Evolutionary conservation across 2,797 vertebrate genomes (phyloP), one percentile per base, ranked within the genome.

Genomic region (Brachymystax lenok): DNA sequence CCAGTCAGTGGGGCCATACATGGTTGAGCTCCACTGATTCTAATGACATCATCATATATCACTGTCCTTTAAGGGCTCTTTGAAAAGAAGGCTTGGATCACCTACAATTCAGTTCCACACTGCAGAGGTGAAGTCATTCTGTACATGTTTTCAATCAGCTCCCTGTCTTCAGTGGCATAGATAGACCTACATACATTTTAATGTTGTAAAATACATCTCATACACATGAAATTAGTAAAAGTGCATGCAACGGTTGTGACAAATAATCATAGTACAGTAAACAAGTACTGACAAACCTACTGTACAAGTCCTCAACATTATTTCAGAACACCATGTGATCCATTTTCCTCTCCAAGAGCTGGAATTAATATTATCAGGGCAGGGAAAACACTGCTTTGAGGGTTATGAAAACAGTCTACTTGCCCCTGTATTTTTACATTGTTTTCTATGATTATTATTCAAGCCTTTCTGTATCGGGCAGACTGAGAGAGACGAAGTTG

Each of bases 21-120:
- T 66, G 86, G 85, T 91, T 82, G 88, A 88, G 87, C 84, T 80
- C 76, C 77, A 75, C 74, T 83, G 84, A 83, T 76, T 89, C 77
- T 79, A 82, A 85, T 84, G 88, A 84, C 88, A 87, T 71, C 81
- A 46, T 85, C 80, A 88, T 92, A 80, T 75, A 79, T 91, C 90
- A 89, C 69, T 84, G 86, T 89, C 90, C 81, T 83, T 84, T 86
- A 72, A 52, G n/a, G 72, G 80, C 82, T 88, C 56, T 73, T 72
- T 77, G 79, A 89, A 67, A 74, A 78, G 69, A 83, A 74, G 71
- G 67, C 68, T 73, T 76, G 74, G 79, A 85, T 82, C 72, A 13
- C 72, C 84, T 75, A 75, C 77, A 82, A 76, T 84, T 30, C 63
- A 68, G 66, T 24, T 52, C 14, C n/a, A 21, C 24, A 24, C 50